phyloP scores from a whole-genome alignment of 2,797 vertebrate species.

The Sternarchorhynchus goeldii region DNA sequence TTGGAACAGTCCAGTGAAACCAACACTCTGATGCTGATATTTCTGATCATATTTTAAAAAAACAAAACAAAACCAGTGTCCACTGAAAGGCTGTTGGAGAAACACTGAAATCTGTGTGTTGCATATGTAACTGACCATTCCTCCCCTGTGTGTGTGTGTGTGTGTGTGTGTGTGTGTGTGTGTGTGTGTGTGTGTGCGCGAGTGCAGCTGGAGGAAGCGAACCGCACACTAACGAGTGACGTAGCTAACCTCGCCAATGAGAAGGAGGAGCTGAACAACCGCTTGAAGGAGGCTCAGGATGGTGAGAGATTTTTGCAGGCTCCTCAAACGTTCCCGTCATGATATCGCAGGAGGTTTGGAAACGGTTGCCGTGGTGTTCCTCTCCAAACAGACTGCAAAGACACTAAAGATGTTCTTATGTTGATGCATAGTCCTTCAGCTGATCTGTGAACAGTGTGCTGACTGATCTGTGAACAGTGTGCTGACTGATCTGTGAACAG shows the following conservation, averaged over 20 bases:
- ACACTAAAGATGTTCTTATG: too few relatives aligned
- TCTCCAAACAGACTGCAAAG: too few relatives aligned
- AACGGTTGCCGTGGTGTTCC: too few relatives aligned
- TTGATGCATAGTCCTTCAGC: too few relatives aligned
- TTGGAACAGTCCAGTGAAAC: too few relatives aligned
- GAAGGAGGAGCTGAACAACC: conserved; percentile 98
- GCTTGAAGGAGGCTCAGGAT: conserved; percentile 87
- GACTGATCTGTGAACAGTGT: too few relatives aligned
- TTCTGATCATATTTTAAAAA: too few relatives aligned
- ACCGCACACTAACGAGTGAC: conserved; percentile 92
- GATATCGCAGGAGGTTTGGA: neutral
- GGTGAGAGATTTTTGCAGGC: conserved; percentile 73
- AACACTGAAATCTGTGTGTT: neutral
- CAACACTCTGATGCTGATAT: too few relatives aligned
- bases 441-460: too few relatives aligned
- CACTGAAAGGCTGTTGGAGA: neutral
- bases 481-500: too few relatives aligned
- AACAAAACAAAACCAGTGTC: too few relatives aligned
- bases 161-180: neutral
- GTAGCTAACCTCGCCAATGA: conserved; percentile 95
- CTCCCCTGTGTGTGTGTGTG: neutral
- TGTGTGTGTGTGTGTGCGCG: neutral
- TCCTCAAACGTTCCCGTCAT: neutral
- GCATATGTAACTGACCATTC: neutral
- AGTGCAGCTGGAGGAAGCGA: conserved; percentile 96